A percentile compares a stretch with the other conserved stretches of the same genome.
phyloP scores from a whole-genome alignment of 2,888 invertebrate genomes.

The Andrena trimmerana region DNA sequence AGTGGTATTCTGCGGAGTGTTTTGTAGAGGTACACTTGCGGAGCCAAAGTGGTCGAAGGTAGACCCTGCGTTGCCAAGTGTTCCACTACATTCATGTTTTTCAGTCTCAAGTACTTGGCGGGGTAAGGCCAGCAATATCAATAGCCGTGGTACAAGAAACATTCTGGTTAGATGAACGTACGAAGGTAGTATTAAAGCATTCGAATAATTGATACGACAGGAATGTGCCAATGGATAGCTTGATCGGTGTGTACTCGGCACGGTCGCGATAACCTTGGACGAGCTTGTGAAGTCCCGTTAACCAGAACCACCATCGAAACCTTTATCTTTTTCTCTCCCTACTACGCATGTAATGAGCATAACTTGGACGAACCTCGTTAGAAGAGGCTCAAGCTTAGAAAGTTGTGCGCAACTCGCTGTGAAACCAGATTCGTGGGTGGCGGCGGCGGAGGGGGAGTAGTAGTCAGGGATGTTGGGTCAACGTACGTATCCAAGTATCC shows the following conservation, averaged over 20 bases:
- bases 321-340: constrained; percentile 51
- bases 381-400: constrained; percentile 76
- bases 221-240: not conserved
- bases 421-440: constrained; percentile 70
- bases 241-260: not conserved
- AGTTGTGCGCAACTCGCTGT: constrained; percentile 79
- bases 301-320: constrained; percentile 34
- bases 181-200: not conserved
- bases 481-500: constrained; percentile 59
- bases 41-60: constrained; percentile 37
- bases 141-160: constrained; percentile 28
- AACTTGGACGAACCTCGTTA: constrained; percentile 74
- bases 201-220: not conserved
- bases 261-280: constrained; percentile 34
- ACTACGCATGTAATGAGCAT: constrained; percentile 41
- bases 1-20: not conserved
- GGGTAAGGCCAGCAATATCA: constrained; percentile 21
- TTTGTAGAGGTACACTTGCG: constrained; percentile 12
- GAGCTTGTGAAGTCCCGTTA: constrained; percentile 30
- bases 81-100: constrained; percentile 25
- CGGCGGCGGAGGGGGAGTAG: constrained; percentile 51
- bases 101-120: constrained; percentile 22
- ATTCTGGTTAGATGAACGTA: not conserved
- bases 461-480: constrained; percentile 68
- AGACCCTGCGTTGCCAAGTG: constrained; percentile 50